Evolutionary conservation across 2,113 vertebrate genomes (phyloP).

Genomic region (Pterocles burchelli): DNA sequence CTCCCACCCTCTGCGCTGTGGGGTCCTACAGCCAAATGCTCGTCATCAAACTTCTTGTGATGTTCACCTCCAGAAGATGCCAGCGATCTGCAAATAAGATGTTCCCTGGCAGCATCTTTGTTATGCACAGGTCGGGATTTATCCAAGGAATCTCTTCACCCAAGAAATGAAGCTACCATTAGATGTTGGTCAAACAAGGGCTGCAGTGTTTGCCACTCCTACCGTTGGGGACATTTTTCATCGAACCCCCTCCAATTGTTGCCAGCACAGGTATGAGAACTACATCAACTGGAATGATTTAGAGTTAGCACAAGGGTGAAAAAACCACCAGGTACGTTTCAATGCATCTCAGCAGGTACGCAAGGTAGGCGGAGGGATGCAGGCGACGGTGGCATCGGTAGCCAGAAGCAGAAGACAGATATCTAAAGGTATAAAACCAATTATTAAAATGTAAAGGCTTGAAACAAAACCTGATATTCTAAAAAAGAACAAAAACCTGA

Average conservation of each 20-base stretch:
- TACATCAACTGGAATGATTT: not conserved
- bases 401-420: not conserved
- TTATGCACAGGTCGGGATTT: not conserved
- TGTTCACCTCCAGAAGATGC: not conserved
- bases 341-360: not conserved
- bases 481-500: not conserved
- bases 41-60: accelerated
- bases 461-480: not conserved
- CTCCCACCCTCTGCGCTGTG: accelerated
- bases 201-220: not conserved
- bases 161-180: not conserved
- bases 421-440: not conserved
- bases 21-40: not conserved
- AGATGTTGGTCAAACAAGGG: accelerated
- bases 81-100: not conserved
- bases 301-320: not conserved
- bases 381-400: not conserved
- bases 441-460: not conserved
- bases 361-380: not conserved
- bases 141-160: not conserved
- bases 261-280: not conserved
- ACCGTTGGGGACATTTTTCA: not conserved
- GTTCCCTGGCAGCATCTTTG: not conserved
- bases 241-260: not conserved
- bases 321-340: not conserved